These are phyloP conservation scores for Scelioninae gen. 1 DNA, from an alignment of 2,888 invertebrate species.

Conservation along the genomic window DNA sequence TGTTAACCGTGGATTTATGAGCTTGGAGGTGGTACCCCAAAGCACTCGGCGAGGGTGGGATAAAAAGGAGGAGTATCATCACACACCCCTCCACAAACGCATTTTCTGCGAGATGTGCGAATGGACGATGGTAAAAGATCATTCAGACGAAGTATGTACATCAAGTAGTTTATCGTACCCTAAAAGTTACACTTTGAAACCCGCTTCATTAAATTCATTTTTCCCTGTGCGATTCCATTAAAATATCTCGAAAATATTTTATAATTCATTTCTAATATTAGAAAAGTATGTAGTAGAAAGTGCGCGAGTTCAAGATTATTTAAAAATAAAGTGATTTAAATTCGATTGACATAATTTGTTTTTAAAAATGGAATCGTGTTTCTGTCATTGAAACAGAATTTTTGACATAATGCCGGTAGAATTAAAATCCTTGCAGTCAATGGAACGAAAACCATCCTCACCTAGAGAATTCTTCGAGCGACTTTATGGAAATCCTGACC, in stretches of 20 bases:
- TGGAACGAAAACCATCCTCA: slow-evolving; percentile 87
- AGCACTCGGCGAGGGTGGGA: slow-evolving; percentile 66
- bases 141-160: slow-evolving; percentile 77
- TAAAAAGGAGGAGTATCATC: slow-evolving; percentile 71
- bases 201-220: background rate
- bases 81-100: slow-evolving; percentile 65
- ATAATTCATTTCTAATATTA: background rate
- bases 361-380: background rate
- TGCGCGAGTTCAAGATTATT: background rate
- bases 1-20: slow-evolving; percentile 70
- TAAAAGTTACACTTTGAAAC: background rate
- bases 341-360: background rate
- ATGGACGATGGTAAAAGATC: slow-evolving; percentile 75
- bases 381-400: background rate
- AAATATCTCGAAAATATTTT: background rate
- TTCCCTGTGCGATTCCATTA: background rate
- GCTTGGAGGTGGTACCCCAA: slow-evolving; percentile 68
- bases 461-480: slow-evolving; percentile 92
- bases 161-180: slow-evolving; percentile 53
- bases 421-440: slow-evolving; percentile 54
- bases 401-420: slow-evolving; percentile 74
- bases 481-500: slow-evolving; percentile 91
- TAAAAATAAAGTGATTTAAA: background rate
- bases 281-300: background rate
- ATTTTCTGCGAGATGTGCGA: slow-evolving; percentile 77